Evolutionary conservation across 2,797 vertebrate genomes (phyloP).

Genomic region (Labroides dimidiatus): DNA sequence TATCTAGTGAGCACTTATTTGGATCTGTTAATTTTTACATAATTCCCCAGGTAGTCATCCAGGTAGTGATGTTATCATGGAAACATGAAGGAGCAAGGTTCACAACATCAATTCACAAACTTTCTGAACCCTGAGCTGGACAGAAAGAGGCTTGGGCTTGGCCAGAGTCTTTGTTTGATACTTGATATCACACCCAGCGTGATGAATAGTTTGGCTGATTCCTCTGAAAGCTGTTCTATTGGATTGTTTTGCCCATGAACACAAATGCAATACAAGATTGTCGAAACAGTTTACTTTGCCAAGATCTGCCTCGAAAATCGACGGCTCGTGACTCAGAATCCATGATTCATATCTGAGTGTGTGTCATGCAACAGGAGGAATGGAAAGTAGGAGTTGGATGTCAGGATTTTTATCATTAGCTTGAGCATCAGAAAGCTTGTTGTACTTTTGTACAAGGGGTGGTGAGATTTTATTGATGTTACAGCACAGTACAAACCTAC

Average conservation of each 20-base stretch:
- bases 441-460: neutral
- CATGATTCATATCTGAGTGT: slow-evolving; percentile 58
- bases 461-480: slow-evolving; percentile 9
- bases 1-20: neutral
- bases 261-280: slow-evolving; percentile 28
- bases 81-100: neutral
- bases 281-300: slow-evolving; percentile 22
- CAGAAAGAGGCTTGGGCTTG: slow-evolving; percentile 6
- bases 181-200: slow-evolving; percentile 9
- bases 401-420: slow-evolving; percentile 28
- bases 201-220: slow-evolving; percentile 27
- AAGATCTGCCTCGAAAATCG: slow-evolving; percentile 34
- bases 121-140: neutral
- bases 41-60: neutral
- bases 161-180: slow-evolving; percentile 14
- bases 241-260: slow-evolving; percentile 24
- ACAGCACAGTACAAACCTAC: neutral
- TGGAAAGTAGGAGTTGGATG: slow-evolving; percentile 36
- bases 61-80: slow-evolving; percentile 2
- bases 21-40: neutral
- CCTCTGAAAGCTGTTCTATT: slow-evolving; percentile 14
- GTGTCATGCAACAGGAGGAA: slow-evolving; percentile 51
- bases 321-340: slow-evolving; percentile 53
- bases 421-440: slow-evolving; percentile 9
- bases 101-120: neutral